Percentiles rank a stretch among this genome's conserved stretches.
These are phyloP conservation scores for Panurus biarmicus DNA, from an alignment of 2,113 vertebrate species.

Conservation along the genomic window DNA sequence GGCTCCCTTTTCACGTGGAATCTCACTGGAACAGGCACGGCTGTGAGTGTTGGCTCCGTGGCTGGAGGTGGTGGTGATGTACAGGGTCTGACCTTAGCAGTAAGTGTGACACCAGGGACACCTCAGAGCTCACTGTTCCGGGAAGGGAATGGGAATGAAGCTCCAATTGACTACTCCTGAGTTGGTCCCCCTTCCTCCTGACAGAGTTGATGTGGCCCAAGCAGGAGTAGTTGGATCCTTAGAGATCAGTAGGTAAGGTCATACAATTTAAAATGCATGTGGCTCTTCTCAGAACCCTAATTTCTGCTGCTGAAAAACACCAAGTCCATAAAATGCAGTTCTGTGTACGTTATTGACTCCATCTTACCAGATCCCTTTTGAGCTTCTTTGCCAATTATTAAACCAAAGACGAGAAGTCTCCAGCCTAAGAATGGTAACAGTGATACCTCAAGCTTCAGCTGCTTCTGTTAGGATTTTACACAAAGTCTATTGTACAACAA, in stretches of 20 bases:
- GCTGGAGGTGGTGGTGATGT: accelerated
- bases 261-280: not conserved
- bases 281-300: not conserved
- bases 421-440: not conserved
- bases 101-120: accelerated
- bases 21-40: not conserved
- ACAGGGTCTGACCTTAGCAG: not conserved
- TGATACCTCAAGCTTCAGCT: not conserved
- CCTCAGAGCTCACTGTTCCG: not conserved
- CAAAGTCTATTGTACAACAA: not conserved
- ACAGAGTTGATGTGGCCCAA: not conserved
- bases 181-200: not conserved
- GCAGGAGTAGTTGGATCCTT: not conserved
- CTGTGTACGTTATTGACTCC: not conserved
- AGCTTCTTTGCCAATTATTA: not conserved
- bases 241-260: not conserved
- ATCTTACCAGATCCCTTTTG: not conserved
- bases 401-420: not conserved
- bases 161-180: not conserved
- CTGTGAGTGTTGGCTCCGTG: not conserved
- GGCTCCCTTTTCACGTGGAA: not conserved
- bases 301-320: not conserved
- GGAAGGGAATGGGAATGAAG: not conserved
- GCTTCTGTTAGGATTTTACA: not conserved
- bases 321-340: not conserved